Conservation (phyloP, 2,113 vertebrate species). For the Cygnus buccinator region DNA sequence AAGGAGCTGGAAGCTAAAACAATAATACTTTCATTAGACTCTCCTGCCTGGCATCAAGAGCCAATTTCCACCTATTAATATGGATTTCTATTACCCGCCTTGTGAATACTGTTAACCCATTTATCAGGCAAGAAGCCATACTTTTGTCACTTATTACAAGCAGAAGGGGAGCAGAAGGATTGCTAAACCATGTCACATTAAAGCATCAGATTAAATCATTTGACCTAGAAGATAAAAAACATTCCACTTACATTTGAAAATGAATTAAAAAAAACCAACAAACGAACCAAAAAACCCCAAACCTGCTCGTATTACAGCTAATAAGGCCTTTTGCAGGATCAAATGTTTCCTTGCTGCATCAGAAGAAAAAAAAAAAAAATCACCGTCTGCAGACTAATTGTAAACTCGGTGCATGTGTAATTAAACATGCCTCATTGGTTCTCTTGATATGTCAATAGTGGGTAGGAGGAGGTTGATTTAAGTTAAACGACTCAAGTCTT, state of each 20-base stretch:
- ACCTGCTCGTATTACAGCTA: neutral
- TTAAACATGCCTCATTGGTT: slow-evolving; percentile 64
- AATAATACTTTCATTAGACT: slow-evolving; percentile 64
- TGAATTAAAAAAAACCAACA: neutral
- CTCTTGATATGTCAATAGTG: slow-evolving; percentile 64
- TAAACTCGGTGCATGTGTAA: slow-evolving; percentile 47
- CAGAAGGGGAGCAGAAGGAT: slow-evolving; percentile 59
- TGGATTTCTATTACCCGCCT: slow-evolving; percentile 64
- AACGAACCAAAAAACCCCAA: neutral
- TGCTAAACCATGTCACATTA: slow-evolving; percentile 56
- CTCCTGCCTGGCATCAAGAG: slow-evolving; percentile 61
- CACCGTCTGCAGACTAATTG: slow-evolving; percentile 45
- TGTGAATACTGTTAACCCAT: slow-evolving; percentile 62
- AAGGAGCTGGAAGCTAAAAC: slow-evolving; percentile 67
- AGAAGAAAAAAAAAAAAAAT: neutral
- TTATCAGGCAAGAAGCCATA: slow-evolving; percentile 51
- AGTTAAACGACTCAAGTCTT: slow-evolving; percentile 44
- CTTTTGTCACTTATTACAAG: slow-evolving; percentile 56
- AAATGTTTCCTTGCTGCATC: slow-evolving; percentile 26
- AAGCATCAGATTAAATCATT: slow-evolving; percentile 65
- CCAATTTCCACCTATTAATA: slow-evolving; percentile 63
- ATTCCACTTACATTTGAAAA: slow-evolving; percentile 43
- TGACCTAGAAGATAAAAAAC: slow-evolving; percentile 70
- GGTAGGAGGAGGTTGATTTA: slow-evolving; percentile 72
- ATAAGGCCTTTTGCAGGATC: slow-evolving; percentile 34